Conservation (phyloP, 2,888 invertebrate genomes). For the Priocnemis perturbator region DNA sequence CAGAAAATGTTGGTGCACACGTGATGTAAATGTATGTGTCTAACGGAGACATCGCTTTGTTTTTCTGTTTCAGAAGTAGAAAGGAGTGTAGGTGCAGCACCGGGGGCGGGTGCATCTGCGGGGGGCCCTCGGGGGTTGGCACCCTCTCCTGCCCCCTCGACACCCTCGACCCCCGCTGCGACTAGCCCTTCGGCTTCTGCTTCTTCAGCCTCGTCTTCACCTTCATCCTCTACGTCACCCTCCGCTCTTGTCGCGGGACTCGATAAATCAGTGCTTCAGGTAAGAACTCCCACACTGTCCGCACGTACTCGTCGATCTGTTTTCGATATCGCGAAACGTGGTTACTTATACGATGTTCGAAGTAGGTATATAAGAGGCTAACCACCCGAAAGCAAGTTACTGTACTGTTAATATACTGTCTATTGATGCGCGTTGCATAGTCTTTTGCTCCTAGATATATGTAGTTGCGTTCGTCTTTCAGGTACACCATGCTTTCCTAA, state of each 20-base stretch:
- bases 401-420: too few species aligned
- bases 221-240: slow-evolving; percentile 70
- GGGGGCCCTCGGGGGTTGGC: slow-evolving; percentile 65
- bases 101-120: slow-evolving; percentile 64
- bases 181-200: slow-evolving; percentile 64
- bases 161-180: slow-evolving; percentile 71
- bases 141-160: slow-evolving; percentile 66
- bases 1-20: too few species aligned
- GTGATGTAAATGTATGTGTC: too few species aligned
- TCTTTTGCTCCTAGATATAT: too few species aligned
- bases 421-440: too few species aligned
- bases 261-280: slow-evolving; percentile 85
- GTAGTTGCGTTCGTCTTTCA: too few species aligned
- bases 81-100: slow-evolving; percentile 61
- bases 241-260: slow-evolving; percentile 81
- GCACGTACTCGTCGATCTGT: slow-evolving; percentile 5
- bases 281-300: slow-evolving; percentile 62
- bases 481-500: too few species aligned
- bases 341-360: too few species aligned
- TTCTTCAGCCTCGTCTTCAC: slow-evolving; percentile 55
- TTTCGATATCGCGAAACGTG: neutral
- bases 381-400: too few species aligned
- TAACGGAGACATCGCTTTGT: slow-evolving; percentile 32
- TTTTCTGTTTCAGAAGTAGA: slow-evolving; percentile 66
- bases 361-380: too few species aligned